Conservation (phyloP, 2,113 vertebrate species). For the Corythoichthys intestinalis region DNA sequence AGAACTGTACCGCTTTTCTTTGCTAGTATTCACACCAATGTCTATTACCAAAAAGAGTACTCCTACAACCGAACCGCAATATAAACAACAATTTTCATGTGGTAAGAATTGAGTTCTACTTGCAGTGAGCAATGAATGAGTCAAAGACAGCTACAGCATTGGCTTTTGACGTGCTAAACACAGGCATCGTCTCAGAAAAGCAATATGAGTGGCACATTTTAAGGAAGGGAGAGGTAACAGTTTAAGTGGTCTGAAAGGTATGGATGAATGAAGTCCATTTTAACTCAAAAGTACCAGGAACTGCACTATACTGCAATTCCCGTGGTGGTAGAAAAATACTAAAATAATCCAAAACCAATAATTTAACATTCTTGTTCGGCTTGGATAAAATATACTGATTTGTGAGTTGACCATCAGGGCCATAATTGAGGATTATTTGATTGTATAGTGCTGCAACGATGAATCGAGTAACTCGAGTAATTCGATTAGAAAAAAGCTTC, state of each 20-base stretch:
- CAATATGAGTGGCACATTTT: background rate
- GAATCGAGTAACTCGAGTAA: no score
- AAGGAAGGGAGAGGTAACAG: background rate
- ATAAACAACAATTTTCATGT: background rate
- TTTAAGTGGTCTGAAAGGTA: background rate
- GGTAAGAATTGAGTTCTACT: conserved; percentile 11
- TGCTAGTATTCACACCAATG: background rate
- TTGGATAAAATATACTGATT: background rate
- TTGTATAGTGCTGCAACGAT: no score
- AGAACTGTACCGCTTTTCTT: background rate
- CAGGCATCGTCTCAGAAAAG: background rate
- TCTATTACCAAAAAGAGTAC: background rate
- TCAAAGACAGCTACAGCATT: conserved; percentile 9
- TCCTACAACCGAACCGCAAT: background rate
- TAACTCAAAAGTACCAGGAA: background rate
- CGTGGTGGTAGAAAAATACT: background rate
- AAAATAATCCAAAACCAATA: background rate
- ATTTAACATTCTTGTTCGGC: background rate
- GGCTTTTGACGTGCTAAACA: conserved; percentile 10
- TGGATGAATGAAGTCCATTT: background rate
- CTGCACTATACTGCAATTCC: background rate
- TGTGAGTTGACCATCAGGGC: background rate
- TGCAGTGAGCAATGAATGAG: conserved; percentile 11
- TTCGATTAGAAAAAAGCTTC: no score
- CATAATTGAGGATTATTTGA: background rate